Conservation (phyloP, 2,113 vertebrate species). For the Seriola rivoliana region DNA sequence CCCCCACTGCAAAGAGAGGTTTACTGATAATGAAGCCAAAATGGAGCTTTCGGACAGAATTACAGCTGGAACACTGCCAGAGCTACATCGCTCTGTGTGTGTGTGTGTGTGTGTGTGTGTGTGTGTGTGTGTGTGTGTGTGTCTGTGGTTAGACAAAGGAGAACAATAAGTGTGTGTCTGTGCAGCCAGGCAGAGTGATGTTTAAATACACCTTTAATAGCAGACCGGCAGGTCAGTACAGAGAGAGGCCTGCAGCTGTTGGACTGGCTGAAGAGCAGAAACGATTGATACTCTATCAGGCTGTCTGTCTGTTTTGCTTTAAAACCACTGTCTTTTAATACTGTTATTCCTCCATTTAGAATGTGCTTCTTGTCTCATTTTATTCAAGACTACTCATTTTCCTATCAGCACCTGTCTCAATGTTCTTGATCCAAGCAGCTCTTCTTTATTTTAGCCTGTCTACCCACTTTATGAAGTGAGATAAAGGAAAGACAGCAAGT, state of each 20-base stretch:
- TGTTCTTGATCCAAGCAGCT: conserved; percentile 25
- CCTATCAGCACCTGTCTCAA: conserved; percentile 4
- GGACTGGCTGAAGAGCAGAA: conserved; percentile 22
- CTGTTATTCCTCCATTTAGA: conserved; percentile 3
- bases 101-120: conserved; percentile 27
- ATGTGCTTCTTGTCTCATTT: background rate
- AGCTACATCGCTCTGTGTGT: conserved; percentile 41
- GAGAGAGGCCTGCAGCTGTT: conserved; percentile 41
- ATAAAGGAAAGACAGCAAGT: conserved; percentile 19
- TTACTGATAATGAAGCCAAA: conserved; percentile 62
- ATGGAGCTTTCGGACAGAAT: conserved; percentile 37
- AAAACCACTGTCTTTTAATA: conserved; percentile 5
- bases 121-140: conserved; percentile 19
- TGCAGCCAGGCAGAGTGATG: conserved; percentile 43
- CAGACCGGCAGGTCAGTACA: conserved; percentile 39
- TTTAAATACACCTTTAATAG: conserved; percentile 65
- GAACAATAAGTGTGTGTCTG: conserved; percentile 51
- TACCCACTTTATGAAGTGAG: conserved; percentile 13
- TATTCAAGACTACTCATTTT: background rate
- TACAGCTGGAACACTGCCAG: conserved; percentile 55
- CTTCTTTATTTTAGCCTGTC: background rate
- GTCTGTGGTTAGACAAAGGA: conserved; percentile 22
- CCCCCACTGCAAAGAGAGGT: conserved; percentile 38
- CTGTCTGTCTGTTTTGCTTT: conserved; percentile 15
- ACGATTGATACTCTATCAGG: conserved; percentile 18